Evolutionary conservation across 2,888 invertebrate genomes (phyloP).

Genomic region (Cheilosia variabilis): DNA sequence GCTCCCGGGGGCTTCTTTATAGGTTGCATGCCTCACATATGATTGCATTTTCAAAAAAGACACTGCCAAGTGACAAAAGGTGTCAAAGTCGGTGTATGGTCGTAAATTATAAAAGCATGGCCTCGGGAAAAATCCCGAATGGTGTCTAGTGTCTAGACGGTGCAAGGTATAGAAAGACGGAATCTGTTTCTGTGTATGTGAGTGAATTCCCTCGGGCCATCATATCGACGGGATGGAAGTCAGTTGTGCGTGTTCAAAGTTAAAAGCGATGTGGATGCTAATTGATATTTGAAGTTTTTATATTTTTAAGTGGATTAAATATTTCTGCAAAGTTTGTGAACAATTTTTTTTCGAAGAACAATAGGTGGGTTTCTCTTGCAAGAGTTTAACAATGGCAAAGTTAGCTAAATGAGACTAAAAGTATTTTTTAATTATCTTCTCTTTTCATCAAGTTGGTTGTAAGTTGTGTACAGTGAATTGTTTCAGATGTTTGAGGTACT

Average conservation of each 20-base stretch:
- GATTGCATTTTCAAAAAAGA: slow-evolving; percentile 37
- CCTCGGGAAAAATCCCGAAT: slow-evolving; percentile 1
- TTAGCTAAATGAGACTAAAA: background rate
- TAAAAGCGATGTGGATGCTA: slow-evolving; percentile 30
- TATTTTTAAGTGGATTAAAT: slow-evolving; percentile 56
- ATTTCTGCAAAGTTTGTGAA: slow-evolving; percentile 3
- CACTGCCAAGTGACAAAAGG: slow-evolving; percentile 33
- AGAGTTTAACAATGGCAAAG: background rate
- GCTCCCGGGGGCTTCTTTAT: slow-evolving; percentile 32
- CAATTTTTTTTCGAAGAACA: background rate
- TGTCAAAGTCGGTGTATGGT: slow-evolving; percentile 11
- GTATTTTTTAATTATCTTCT: background rate
- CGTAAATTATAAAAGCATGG: slow-evolving; percentile 41
- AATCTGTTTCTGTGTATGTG: background rate
- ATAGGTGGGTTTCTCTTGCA: background rate
- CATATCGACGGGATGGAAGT: slow-evolving; percentile 5
- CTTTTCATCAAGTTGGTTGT: too few relatives aligned
- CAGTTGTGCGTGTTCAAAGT: slow-evolving; percentile 21
- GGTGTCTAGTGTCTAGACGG: slow-evolving; percentile 53
- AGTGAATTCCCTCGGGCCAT: background rate
- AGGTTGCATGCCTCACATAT: slow-evolving; percentile 17
- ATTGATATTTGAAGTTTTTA: slow-evolving; percentile 59
- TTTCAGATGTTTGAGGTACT: too few relatives aligned
- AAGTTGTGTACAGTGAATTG: too few relatives aligned
- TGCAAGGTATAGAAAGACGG: background rate